phyloP scores from a whole-genome alignment of 2,797 vertebrate species.

The Podarcis lilfordi region DNA sequence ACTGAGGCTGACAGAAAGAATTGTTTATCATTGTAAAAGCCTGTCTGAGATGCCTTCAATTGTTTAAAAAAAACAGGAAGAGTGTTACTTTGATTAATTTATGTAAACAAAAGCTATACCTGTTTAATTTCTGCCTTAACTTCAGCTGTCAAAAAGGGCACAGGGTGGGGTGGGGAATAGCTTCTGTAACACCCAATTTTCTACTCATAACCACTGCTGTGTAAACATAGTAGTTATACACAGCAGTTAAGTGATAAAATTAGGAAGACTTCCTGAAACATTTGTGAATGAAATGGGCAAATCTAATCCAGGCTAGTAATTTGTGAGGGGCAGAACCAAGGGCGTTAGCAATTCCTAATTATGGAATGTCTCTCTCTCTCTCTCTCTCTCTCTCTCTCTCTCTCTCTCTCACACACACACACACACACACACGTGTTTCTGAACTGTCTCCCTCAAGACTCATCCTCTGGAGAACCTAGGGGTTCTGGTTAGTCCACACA shows the following conservation, averaged over 20 bases:
- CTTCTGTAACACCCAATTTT: background rate
- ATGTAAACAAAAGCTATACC: background rate
- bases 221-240: background rate
- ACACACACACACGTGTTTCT: background rate
- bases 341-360: conserved; percentile 13
- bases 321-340: background rate
- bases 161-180: background rate
- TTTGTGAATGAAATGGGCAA: background rate
- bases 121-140: background rate
- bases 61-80: background rate
- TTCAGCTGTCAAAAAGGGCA: background rate
- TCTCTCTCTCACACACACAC: too few species aligned
- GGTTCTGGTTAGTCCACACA: conserved; percentile 6
- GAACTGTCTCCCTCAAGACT: background rate
- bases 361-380: background rate
- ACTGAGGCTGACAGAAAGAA: background rate
- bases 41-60: background rate
- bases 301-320: background rate
- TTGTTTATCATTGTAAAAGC: background rate
- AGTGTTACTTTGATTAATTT: background rate
- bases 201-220: background rate
- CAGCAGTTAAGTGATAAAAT: background rate
- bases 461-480: background rate
- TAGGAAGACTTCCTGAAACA: background rate
- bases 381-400: too few species aligned